Base-by-base conservation (phyloP, 2,888 invertebrate genomes). In the Caenorhabditis parvicauda region DNA sequence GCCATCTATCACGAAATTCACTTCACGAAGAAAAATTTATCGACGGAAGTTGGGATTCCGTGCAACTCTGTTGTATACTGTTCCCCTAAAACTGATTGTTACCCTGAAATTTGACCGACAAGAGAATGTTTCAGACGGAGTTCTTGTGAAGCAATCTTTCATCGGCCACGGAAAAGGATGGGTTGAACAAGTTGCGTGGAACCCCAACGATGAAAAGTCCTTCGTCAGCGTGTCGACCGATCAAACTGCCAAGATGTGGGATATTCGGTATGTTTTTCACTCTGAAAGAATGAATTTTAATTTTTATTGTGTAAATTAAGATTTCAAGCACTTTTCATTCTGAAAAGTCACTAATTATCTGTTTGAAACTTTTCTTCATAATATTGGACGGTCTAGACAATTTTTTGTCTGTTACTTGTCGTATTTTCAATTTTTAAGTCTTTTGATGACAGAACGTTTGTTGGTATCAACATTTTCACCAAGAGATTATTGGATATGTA, bases 151-250 rank as follows among this genome's bases (percentile, higher is more conserved):
- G 83, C 86, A 88, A 12, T 90, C 89, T 1, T 95, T 90, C 82
- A 88, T 90, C 1, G 89, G 89, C 0, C 96, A 96, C 0, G 95
- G 96, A 83, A 81, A 64, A 48, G 89, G 90, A 32, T 96, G 95
- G 95, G 90, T 96, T 17, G 89, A 91, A 70, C 86, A 89, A 0
- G 91, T 95, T 0, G 85, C 87, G 66, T 96, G 96, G 96, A 91
- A 92, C 0, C 88, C 86, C 22, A 87, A 87, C 0, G 86, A 89
- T 61, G 89, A 90, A 75, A 86, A 90, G 73, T 85, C 91, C 14
- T 96, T 98, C 82, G 86, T 95, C 22, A 94, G 94, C 0, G 93
- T 91, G 1, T 89, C 91, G 0, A 92, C 93, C 80, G 96, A 98
- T 81, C 87, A 88, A 67, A 85, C 89, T 61, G 88, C 93, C 59